A percentile compares a stretch with the other conserved stretches of the same genome.
phyloP scores from a whole-genome alignment of 2,797 vertebrate species.

The Adrianichthys oophorus region DNA sequence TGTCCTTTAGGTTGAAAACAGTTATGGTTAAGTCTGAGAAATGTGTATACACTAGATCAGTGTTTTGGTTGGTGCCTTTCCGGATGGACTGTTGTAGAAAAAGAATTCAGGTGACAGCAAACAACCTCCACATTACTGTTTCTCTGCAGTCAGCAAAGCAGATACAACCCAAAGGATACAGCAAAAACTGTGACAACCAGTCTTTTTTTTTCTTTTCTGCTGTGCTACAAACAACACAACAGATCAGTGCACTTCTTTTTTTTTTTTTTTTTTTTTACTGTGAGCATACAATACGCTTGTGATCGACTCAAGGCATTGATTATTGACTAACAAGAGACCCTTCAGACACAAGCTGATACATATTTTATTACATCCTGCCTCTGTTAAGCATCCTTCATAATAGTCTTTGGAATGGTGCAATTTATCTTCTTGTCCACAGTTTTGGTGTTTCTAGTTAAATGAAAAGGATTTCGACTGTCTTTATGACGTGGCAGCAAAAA shows the following conservation, averaged over 20 bases:
- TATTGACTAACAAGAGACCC: constrained; percentile 41
- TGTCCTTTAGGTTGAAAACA: constrained; percentile 13
- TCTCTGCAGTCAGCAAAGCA: constrained; percentile 49
- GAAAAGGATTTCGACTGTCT: background rate
- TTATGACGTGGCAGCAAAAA: constrained; percentile 38
- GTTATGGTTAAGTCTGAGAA: background rate
- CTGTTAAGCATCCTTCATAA: constrained; percentile 8
- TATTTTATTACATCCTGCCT: constrained; percentile 32
- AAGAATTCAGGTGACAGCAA: constrained; percentile 67
- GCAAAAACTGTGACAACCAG: constrained; percentile 21
- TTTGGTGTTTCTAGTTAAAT: background rate
- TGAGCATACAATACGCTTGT: constrained; percentile 16
- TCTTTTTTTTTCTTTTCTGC: constrained; percentile 20
- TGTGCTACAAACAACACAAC: constrained; percentile 3
- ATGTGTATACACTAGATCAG: constrained; percentile 57
- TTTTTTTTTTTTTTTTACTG: constrained; percentile 26
- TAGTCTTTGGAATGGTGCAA: too few relatives aligned
- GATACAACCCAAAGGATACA: constrained; percentile 27
- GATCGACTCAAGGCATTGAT: constrained; percentile 40
- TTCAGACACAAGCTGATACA: constrained; percentile 14
- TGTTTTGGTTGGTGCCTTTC: constrained; percentile 58
- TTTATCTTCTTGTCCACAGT: too few relatives aligned
- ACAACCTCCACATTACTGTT: constrained; percentile 57
- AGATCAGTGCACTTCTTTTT: constrained; percentile 7
- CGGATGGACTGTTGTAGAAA: constrained; percentile 65